Evolutionary conservation across 2,113 vertebrate genomes (phyloP).

Genomic region (Callorhinus ursinus): DNA sequence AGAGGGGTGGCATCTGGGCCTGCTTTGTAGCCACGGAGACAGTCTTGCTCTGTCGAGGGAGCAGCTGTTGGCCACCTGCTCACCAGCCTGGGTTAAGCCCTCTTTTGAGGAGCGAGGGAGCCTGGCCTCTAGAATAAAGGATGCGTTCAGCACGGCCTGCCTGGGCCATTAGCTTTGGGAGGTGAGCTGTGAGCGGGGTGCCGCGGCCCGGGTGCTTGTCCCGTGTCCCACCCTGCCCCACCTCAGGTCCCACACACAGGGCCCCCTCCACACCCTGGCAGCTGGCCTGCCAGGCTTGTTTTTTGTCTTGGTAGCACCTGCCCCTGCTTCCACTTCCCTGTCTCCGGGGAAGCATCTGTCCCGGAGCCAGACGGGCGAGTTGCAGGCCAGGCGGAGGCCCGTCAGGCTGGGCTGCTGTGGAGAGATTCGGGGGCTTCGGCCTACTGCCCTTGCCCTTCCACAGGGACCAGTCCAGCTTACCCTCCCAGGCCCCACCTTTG

Average conservation of each 20-base stretch:
- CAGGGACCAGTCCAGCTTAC: background rate
- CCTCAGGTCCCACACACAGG: background rate
- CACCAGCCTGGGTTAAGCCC: background rate
- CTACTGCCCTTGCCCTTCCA: background rate
- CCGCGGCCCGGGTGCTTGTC: background rate
- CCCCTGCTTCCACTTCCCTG: background rate
- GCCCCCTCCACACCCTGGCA: background rate
- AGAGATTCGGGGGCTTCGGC: background rate
- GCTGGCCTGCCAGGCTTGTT: background rate
- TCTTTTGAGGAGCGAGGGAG: background rate
- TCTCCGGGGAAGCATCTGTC: background rate
- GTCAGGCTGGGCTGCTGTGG: background rate
- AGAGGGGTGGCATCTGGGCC: constrained; percentile 11
- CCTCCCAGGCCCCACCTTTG: fast-evolving
- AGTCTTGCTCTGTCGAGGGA: background rate
- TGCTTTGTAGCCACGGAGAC: background rate
- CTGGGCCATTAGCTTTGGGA: background rate
- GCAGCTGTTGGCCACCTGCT: constrained; percentile 44
- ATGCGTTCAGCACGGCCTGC: background rate
- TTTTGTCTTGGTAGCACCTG: constrained; percentile 1
- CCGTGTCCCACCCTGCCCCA: fast-evolving
- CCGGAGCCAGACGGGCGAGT: background rate
- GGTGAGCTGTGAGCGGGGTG: background rate
- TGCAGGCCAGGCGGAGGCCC: background rate
- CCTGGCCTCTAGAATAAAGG: background rate